Base-by-base conservation (phyloP, 2,797 vertebrate genomes). In the Melanotaenia trifasciata region DNA sequence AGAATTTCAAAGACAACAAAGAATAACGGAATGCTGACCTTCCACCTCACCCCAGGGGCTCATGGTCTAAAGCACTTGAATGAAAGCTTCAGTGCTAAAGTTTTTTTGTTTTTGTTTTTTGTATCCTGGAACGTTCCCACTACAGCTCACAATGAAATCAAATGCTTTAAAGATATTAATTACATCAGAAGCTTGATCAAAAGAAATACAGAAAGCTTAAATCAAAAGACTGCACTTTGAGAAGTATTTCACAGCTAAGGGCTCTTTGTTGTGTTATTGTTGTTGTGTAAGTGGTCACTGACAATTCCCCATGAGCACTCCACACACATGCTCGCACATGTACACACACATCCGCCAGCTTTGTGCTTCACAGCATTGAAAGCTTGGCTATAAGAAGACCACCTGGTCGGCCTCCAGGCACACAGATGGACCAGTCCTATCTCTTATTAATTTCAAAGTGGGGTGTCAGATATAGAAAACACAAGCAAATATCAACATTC, bases 381-480 rank as follows among this genome's bases (percentile, higher is more conserved):
- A 79, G 67, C 62, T 67, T 63, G 36, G 72, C 70, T 80, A 83
- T 84, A 87, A 66, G 74, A 83, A 80, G 77, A 90, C 82, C 89
- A 89, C 86, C 85, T 90, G 87, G 84, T 83, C 76, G 64, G 81
- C 88, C 87, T 88, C 78, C 87, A 87, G 79, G 87, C 82, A 80
- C 63, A 85, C 89, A 92, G 86, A 90, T 88, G 88, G 80, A 89
- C 58, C 12, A 24, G 51, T 73, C 62, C 62, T 26, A 64, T 74
- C 64, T 88, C 76, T 76, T 83, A 86, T 79, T 84, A 50, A 87
- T 78, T 90, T 81, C 74, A 80, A 81, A 62, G 50, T 65, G 56
- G 81, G 57, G 83, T 84, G 81, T 86, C 80, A 91, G 87, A 80
- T 20, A 68, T 22, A 71, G 60, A 72, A 74, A 80, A 72, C 61